Base-by-base conservation (phyloP, 2,113 vertebrate genomes). In the Tiliqua scincoides region DNA sequence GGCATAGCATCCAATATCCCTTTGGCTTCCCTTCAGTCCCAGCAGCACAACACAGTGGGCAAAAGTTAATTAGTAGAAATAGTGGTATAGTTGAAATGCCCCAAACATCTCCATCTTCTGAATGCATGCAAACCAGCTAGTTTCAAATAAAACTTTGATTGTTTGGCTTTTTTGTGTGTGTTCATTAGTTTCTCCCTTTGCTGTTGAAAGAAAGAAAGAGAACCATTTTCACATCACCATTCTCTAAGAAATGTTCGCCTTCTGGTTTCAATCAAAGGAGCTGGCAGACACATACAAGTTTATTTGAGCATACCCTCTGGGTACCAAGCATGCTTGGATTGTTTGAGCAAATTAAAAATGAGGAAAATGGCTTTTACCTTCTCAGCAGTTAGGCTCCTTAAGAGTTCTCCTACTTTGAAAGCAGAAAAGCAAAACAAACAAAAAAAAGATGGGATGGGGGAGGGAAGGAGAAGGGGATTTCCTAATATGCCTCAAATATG, bases 241-340 rank as follows among this genome's bases (percentile, higher is more conserved):
- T 92, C 93, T 93, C 91, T 94, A 92, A 95, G 93, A 93, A 94
- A 94, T 87, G 88, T 85, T 91, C 88, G 88, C 93, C 89, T 95
- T 95, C 96, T 96, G 96, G 94, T 96, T 96, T 95, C 95, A 95
- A 95, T 96, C 96, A 95, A 70, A 85, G 81, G 90, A 90, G 91
- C 93, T 95, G 92, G 95, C 95, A 95, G 95, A 93, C 92, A 92
- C 93, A 93, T 95, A 93, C 95, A 95, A 96, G 95, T 96, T 96
- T 94, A 96, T 96, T 93, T 80, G 94, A 93, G 95, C 93, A 90
- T 93, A 89, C 94, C 96, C 96, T 89, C 95, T 92, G 93, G 96
- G 94, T 94, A 91, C 89, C 87, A 84, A 95, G 94, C 93, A 96
- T 88, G 94, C 94, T 95, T 93, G 95, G 95, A 91, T 95, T 95